Evolutionary conservation across 2,113 vertebrate species (phyloP), one percentile per base, ranked within the genome.

Genomic region (Gulo gulo): DNA sequence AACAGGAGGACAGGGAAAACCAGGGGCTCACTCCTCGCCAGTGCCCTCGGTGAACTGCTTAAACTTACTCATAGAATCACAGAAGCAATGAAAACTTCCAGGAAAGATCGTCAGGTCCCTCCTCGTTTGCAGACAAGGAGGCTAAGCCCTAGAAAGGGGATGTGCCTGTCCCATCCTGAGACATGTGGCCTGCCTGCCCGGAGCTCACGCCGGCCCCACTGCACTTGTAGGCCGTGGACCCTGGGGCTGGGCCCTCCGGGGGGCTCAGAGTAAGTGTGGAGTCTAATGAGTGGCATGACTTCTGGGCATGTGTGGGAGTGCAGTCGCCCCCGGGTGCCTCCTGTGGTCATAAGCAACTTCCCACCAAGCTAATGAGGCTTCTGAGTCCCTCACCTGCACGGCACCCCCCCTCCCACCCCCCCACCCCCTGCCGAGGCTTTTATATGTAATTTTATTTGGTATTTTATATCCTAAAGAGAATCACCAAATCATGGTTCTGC

Each of bases 211-310:
- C 23, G 1, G 4, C 29, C 42, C n/a, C 23, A 21, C 9, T 34
- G 83, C 18, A 7, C n/a, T 47, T 6, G 12, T 23, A n/a, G 45
- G 31, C 31, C 1, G 6, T 9, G 82, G 26, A 6, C 26, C 39
- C 13, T 23, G 0, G 20, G 61, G 45, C 21, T 2, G 0, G 24
- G 67, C 1, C 0, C 71, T 31, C 71, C 1, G 0, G 39, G 39
- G 36, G 18, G 5, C 36, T 6, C 4, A 4, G 84, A 71, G 47
- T 2, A n/a, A 12, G 15, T 20, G 26, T 52, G 63, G 36, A 39
- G 65, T 26, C 45, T 73, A 34, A 5, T 1, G 34, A 16, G 39
- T 16, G 47, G 61, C 31, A 1, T 31, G 39, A 52, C 29, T 55
- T 55, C 20, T 65, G 88, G 13, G 31, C 39, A 0, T 42, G 14